These are phyloP conservation scores for Atta colombica DNA, from an alignment of 1,140 invertebrate genomes.

Conservation along the genomic window DNA sequence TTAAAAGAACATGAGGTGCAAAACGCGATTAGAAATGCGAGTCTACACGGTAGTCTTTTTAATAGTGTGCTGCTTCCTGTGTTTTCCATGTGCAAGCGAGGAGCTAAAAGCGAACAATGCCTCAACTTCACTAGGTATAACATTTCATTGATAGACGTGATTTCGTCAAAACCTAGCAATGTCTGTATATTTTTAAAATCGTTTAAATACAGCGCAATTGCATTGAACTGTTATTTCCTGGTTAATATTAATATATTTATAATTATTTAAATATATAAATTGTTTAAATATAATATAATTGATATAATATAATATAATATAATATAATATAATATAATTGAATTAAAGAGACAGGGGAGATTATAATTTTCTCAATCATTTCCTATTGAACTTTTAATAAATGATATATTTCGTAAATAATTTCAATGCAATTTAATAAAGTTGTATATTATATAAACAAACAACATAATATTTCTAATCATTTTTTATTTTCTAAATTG, in stretches of 20 bases:
- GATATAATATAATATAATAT: too few species aligned
- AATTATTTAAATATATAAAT: neutral
- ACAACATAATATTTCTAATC: neutral
- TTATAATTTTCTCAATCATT: neutral
- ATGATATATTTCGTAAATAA: neutral
- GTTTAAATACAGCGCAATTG: neutral
- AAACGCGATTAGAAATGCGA: slow-evolving; percentile 21
- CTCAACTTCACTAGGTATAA: slow-evolving; percentile 20
- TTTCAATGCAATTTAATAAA: neutral
- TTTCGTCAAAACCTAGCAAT: neutral
- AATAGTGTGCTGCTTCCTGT: slow-evolving; percentile 45
- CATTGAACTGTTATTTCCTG: neutral
- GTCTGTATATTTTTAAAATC: neutral
- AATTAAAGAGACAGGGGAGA: neutral
- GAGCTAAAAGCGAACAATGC: neutral
- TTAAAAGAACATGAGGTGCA: neutral
- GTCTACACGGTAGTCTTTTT: neutral
- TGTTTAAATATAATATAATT: slow-evolving; percentile 1
- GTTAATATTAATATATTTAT: neutral
- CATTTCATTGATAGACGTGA: neutral
- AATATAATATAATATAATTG: neutral
- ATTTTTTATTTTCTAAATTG: neutral
- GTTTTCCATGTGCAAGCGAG: neutral
- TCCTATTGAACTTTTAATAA: neutral
- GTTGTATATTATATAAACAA: neutral